phyloP scores from a whole-genome alignment of 2,797 vertebrate species.

The Perdix hodgsoniae region DNA sequence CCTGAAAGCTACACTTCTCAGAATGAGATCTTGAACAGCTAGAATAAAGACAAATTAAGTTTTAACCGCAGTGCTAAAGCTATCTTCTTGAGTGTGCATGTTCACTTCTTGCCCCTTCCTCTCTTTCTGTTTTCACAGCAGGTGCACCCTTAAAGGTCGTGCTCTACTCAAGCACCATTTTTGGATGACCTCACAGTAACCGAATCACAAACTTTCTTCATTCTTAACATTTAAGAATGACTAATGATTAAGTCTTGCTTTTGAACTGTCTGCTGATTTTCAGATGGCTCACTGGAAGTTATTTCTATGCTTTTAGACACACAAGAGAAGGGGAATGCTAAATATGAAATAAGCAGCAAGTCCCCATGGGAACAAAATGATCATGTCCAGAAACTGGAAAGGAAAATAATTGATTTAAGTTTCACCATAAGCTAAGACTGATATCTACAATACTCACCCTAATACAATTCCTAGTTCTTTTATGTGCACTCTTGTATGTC shows the following conservation, averaged over 20 bases:
- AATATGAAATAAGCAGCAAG: background rate
- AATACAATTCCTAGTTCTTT: conserved; percentile 87
- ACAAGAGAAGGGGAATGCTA: background rate
- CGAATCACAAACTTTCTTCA: background rate
- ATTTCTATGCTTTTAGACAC: background rate
- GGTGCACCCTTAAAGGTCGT: background rate
- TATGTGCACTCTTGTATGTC: conserved; percentile 87
- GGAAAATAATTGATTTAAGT: background rate
- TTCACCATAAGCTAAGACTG: background rate
- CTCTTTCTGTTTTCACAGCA: background rate
- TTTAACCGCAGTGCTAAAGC: background rate
- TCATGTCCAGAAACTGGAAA: background rate
- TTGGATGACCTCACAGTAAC: background rate
- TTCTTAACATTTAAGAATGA: background rate
- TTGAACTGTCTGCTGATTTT: background rate
- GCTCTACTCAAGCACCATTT: background rate
- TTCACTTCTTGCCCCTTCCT: background rate
- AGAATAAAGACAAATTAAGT: background rate
- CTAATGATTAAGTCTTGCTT: background rate
- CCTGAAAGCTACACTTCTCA: background rate
- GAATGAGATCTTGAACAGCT: background rate
- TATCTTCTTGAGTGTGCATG: background rate
- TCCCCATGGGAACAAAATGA: background rate
- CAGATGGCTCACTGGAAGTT: background rate
- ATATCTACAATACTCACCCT: conserved; percentile 81